Conservation (phyloP, 2,113 vertebrate species). For the Smithornis capensis region DNA sequence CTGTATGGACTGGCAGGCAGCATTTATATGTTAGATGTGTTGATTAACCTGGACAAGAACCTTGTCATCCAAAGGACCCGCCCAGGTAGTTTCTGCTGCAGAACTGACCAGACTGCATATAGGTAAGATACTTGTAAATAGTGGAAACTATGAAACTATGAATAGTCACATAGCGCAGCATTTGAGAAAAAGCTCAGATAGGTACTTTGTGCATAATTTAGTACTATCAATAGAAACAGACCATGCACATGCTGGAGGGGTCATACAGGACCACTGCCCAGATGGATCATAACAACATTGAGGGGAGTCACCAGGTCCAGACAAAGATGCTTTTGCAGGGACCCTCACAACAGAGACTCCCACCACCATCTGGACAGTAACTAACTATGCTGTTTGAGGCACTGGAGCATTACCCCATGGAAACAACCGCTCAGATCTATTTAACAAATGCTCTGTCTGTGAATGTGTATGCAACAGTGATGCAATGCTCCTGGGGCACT, state of each 20-base stretch:
- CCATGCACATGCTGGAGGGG: background rate
- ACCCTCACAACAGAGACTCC: background rate
- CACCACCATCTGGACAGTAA: background rate
- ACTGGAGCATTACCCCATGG: background rate
- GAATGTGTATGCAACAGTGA: background rate
- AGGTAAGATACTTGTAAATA: background rate
- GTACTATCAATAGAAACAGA: background rate
- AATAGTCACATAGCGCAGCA: background rate
- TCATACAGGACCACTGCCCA: background rate
- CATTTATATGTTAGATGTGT: background rate
- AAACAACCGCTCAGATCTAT: background rate
- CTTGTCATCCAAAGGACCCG: background rate
- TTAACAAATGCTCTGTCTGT: background rate
- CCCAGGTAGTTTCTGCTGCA: background rate
- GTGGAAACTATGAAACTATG: background rate
- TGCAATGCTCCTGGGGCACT: background rate
- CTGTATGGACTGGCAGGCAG: background rate
- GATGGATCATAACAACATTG: background rate
- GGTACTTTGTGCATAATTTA: background rate
- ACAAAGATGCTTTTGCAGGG: background rate
- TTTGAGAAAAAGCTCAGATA: background rate
- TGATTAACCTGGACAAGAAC: background rate
- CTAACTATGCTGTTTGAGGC: background rate
- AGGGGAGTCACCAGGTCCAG: background rate
- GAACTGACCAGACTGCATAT: background rate